Conservation (phyloP, 2,797 vertebrate species). For the Xerus rutilus region DNA sequence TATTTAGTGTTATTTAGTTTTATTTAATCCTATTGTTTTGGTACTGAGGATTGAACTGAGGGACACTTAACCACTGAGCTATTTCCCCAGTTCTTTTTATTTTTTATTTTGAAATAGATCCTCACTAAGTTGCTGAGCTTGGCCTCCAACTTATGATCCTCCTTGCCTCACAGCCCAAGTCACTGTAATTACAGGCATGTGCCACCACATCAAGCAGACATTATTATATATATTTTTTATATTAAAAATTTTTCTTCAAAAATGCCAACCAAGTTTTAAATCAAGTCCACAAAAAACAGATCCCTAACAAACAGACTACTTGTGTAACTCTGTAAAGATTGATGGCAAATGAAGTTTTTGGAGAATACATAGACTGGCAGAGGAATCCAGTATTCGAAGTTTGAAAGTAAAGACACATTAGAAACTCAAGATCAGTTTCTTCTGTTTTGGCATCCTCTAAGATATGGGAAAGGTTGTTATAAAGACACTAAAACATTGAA, state of each 20-base stretch:
- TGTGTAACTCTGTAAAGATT: background rate
- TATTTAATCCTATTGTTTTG: too few relatives aligned
- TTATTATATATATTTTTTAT: too few relatives aligned
- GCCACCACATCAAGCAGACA: too few relatives aligned
- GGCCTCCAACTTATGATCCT: too few relatives aligned
- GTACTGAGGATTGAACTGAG: too few relatives aligned
- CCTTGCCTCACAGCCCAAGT: too few relatives aligned
- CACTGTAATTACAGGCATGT: too few relatives aligned
- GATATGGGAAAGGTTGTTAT: background rate
- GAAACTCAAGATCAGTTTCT: background rate
- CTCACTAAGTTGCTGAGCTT: too few relatives aligned
- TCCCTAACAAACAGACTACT: background rate
- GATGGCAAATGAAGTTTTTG: background rate
- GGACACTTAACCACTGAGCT: too few relatives aligned
- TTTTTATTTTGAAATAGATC: too few relatives aligned
- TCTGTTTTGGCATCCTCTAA: background rate
- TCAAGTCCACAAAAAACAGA: background rate
- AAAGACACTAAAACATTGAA: background rate
- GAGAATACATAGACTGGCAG: background rate
- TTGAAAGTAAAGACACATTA: background rate
- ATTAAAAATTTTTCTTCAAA: background rate
- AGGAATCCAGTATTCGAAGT: background rate
- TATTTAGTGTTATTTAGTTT: too few relatives aligned
- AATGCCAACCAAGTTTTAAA: constrained; percentile 23
- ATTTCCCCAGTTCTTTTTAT: too few relatives aligned